Evolutionary conservation across 92 coral and sea anemone genomes (phyloP).

Genomic region (Siderastrea radians): DNA sequence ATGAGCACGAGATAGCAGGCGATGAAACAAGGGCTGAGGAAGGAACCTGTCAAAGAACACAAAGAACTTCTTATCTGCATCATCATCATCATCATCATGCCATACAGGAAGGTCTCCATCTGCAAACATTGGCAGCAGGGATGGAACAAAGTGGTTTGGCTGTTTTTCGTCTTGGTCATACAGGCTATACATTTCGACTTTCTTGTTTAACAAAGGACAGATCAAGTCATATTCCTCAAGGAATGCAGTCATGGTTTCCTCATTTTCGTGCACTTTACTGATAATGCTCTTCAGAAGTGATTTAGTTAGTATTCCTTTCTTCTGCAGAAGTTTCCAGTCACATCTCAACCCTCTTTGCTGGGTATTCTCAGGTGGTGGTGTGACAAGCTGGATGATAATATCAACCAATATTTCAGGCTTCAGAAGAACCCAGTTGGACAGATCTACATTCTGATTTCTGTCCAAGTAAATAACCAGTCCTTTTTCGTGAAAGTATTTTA

Average conservation of each 20-base stretch:
- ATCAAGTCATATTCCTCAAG: constrained; percentile 71
- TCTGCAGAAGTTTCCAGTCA: constrained; percentile 51
- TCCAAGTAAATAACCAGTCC: constrained; percentile 65
- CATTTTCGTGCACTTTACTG: constrained; percentile 20
- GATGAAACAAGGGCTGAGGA: constrained; percentile 74
- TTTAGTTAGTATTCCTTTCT: constrained; percentile 52
- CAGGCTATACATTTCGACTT: not conserved
- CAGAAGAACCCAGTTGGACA: constrained; percentile 64
- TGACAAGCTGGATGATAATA: constrained; percentile 37
- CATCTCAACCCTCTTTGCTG: constrained; percentile 44
- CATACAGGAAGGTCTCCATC: constrained; percentile 27
- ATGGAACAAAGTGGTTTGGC: constrained; percentile 73
- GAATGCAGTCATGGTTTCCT: constrained; percentile 48
- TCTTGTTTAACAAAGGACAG: constrained; percentile 20
- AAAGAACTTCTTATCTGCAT: constrained; percentile 46
- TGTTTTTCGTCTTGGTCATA: not conserved
- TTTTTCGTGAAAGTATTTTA: constrained; percentile 65
- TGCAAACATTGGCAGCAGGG: constrained; percentile 55
- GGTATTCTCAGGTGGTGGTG: constrained; percentile 11
- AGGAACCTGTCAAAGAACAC: constrained; percentile 62
- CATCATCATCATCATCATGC: constrained; percentile 9
- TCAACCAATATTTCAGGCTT: constrained; percentile 59
- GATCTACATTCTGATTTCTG: constrained; percentile 11
- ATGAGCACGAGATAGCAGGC: constrained; percentile 67
- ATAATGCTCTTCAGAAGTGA: constrained; percentile 51